Evolutionary conservation across 2,797 vertebrate genomes (phyloP).

Genomic region (Alcedo atthis): DNA sequence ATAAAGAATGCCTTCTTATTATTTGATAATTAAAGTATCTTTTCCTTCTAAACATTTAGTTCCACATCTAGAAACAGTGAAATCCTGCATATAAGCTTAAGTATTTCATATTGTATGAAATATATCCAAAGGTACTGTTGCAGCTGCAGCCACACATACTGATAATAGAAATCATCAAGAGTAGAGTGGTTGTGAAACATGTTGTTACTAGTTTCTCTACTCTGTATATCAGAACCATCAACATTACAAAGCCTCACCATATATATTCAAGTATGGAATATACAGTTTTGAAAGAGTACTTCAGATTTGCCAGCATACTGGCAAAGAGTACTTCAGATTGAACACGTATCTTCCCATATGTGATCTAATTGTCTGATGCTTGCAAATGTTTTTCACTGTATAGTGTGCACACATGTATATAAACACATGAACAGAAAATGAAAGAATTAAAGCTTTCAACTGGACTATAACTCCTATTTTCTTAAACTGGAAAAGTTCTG

Average conservation of each 20-base stretch:
- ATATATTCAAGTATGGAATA: neutral
- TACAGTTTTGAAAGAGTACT: neutral
- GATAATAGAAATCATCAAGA: neutral
- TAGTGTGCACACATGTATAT: accelerated
- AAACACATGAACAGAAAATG: neutral
- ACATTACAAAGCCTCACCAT: neutral
- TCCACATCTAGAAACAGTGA: neutral
- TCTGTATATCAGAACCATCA: neutral
- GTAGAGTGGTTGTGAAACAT: neutral
- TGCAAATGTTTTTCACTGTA: neutral
- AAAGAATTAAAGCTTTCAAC: neutral
- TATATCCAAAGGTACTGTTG: neutral
- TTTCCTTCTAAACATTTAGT: neutral
- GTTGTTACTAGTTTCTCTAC: neutral
- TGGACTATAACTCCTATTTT: neutral
- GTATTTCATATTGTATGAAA: neutral
- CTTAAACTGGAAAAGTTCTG: neutral
- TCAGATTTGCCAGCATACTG: neutral
- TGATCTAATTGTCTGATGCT: neutral
- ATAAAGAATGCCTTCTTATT: neutral
- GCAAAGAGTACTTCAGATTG: too few relatives aligned
- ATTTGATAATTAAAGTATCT: neutral
- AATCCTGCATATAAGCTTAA: neutral
- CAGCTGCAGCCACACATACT: neutral
- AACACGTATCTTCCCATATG: neutral